phyloP scores from a whole-genome alignment of 2,797 vertebrate genomes.

The Synanceia verrucosa region DNA sequence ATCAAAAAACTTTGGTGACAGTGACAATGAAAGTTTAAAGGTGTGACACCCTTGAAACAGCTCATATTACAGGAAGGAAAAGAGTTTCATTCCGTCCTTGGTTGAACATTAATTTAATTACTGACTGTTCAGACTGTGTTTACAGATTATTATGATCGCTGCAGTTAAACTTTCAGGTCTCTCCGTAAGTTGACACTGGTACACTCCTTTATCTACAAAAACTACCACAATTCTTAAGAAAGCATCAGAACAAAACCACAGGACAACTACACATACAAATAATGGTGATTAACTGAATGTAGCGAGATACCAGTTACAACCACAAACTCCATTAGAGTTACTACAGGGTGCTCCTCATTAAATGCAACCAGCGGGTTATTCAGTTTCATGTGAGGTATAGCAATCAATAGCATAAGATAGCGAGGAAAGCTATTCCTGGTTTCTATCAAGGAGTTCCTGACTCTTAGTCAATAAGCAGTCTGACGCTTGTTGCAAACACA shows the following conservation, averaged over 20 bases:
- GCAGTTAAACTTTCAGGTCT: background rate
- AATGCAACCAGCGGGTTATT: conserved; percentile 69
- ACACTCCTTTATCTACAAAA: conserved; percentile 9
- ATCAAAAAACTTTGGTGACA: conserved; percentile 29
- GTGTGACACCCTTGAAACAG: conserved; percentile 17
- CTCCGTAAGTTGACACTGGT: background rate
- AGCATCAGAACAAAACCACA: conserved; percentile 26
- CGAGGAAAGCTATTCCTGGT: conserved; percentile 65
- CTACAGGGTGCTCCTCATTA: conserved; percentile 68
- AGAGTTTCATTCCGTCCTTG: conserved; percentile 3
- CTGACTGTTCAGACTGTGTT: background rate
- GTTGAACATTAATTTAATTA: conserved; percentile 23
- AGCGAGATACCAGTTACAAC: conserved; percentile 61
- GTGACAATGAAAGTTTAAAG: conserved; percentile 48
- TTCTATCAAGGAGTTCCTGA: conserved; percentile 57
- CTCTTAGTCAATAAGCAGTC: conserved; percentile 66
- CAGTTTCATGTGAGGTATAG: conserved; percentile 66
- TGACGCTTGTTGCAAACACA: conserved; percentile 56
- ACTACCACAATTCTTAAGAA: conserved; percentile 3
- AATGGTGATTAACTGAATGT: conserved; percentile 52
- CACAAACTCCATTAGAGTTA: conserved; percentile 68
- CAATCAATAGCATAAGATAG: conserved; percentile 68
- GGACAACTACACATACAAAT: conserved; percentile 16
- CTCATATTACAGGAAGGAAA: conserved; percentile 46
- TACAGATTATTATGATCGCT: conserved; percentile 20